phyloP scores from a whole-genome alignment of 92 coral and sea anemone genomes.

The Palythoa caribaeorum region DNA sequence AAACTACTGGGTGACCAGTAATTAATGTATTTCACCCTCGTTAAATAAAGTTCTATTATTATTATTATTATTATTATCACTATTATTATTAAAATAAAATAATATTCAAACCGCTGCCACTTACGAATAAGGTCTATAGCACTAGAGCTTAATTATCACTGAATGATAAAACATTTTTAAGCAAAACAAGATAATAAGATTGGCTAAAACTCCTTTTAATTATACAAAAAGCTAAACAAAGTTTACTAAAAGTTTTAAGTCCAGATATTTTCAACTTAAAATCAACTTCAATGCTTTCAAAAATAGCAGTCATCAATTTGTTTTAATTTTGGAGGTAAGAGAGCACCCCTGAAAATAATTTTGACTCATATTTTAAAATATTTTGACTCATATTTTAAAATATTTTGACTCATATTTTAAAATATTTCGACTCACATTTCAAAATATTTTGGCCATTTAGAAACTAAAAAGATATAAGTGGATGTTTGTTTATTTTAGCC shows the following conservation, averaged over 20 bases:
- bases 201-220: conserved; percentile 7
- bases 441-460: conserved; percentile 6
- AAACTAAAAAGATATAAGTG: conserved; percentile 1
- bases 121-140: conserved; percentile 11
- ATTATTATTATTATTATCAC: too few relatives aligned
- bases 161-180: conserved; percentile 8
- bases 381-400: background rate
- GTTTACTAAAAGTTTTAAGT: conserved; percentile 4
- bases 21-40: too few relatives aligned
- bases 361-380: background rate
- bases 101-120: conserved; percentile 8
- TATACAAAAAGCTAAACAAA: conserved; percentile 4
- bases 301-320: background rate
- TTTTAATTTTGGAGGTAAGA: background rate
- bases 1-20: too few relatives aligned
- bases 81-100: background rate
- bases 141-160: conserved; percentile 11
- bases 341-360: background rate
- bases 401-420: background rate
- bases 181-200: conserved; percentile 10
- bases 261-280: conserved; percentile 13
- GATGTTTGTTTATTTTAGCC: conserved; percentile 7
- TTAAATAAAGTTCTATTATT: too few relatives aligned
- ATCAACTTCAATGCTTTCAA: conserved; percentile 3
- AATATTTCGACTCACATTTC: background rate